phyloP scores from a whole-genome alignment of 2,797 vertebrate species.

The Austrolebias charrua region DNA sequence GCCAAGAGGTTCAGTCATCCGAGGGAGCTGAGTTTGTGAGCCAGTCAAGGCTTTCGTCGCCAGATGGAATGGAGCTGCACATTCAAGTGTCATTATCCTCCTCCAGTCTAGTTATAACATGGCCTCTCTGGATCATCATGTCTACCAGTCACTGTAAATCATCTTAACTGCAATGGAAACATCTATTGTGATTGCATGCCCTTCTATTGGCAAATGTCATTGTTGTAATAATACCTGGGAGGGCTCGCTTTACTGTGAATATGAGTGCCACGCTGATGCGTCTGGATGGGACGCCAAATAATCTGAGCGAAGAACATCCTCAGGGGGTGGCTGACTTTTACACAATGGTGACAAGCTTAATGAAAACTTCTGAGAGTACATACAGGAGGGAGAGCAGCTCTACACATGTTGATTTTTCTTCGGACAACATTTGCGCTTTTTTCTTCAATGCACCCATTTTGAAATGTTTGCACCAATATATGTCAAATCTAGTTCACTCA shows the following conservation, averaged over 20 bases:
- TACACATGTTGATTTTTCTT: no score
- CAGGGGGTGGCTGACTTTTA: constrained; percentile 59
- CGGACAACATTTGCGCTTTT: neutral
- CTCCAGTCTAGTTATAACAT: constrained; percentile 32
- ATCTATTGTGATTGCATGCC: constrained; percentile 64
- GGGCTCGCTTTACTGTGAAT: constrained; percentile 48
- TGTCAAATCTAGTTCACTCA: neutral
- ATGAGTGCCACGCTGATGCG: constrained; percentile 37
- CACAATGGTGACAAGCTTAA: constrained; percentile 13
- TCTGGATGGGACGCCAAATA: constrained; percentile 34
- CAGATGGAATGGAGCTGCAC: constrained; percentile 18
- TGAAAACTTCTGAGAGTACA: constrained; percentile 22
- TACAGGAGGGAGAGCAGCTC: constrained; percentile 1
- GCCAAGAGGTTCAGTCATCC: constrained; percentile 53
- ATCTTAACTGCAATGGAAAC: constrained; percentile 62
- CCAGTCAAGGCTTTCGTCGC: constrained; percentile 57
- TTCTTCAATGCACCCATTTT: neutral
- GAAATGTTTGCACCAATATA: no score
- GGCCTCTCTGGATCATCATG: constrained; percentile 57
- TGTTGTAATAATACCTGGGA: constrained; percentile 61
- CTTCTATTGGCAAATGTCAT: constrained; percentile 71
- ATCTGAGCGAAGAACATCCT: constrained; percentile 42
- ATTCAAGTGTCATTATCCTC: constrained; percentile 47
- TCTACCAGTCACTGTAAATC: constrained; percentile 53
- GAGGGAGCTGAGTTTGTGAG: constrained; percentile 52